phyloP scores from a whole-genome alignment of 1,140 invertebrate genomes.

The Lordiphosa mommai region DNA sequence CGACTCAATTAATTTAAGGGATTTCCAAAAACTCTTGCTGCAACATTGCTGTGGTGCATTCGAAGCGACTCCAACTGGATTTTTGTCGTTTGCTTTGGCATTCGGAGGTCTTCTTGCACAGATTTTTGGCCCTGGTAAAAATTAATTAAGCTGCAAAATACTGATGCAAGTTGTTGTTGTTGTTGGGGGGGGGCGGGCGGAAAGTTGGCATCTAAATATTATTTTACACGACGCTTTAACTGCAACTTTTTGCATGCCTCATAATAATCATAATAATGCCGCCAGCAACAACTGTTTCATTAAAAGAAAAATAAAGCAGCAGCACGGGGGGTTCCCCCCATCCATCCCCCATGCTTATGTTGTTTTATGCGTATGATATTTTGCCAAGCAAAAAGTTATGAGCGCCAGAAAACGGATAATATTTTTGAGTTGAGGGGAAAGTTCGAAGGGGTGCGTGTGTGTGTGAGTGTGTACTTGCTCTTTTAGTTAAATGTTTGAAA shows the following conservation, averaged over 20 bases:
- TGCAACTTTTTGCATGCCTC: constrained; percentile 70
- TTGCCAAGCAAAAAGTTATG: constrained; percentile 67
- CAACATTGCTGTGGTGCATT: constrained; percentile 26
- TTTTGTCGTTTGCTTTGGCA: constrained; percentile 31
- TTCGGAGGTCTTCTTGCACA: constrained; percentile 58
- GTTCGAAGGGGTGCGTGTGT: neutral
- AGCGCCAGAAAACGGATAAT: constrained; percentile 53
- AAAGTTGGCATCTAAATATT: constrained; percentile 67
- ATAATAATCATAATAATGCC: constrained; percentile 75
- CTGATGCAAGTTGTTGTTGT: neutral
- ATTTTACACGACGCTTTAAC: constrained; percentile 75
- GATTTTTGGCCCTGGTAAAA: constrained; percentile 47
- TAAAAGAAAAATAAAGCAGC: constrained; percentile 58
- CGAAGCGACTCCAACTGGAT: constrained; percentile 18
- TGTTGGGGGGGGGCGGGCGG: neutral
- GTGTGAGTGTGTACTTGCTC: constrained; percentile 43
- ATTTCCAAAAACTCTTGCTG: constrained; percentile 37
- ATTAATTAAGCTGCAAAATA: constrained; percentile 65
- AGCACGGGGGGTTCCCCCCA: neutral
- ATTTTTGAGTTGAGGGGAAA: constrained; percentile 18
- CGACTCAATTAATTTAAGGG: constrained; percentile 65
- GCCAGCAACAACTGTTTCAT: constrained; percentile 68
- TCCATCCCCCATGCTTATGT: constrained; percentile 15
- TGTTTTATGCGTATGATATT: constrained; percentile 76
- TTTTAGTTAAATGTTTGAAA: constrained; percentile 77